Evolutionary conservation across 1,140 invertebrate genomes (phyloP).

Genomic region (Psilanteris sp.): DNA sequence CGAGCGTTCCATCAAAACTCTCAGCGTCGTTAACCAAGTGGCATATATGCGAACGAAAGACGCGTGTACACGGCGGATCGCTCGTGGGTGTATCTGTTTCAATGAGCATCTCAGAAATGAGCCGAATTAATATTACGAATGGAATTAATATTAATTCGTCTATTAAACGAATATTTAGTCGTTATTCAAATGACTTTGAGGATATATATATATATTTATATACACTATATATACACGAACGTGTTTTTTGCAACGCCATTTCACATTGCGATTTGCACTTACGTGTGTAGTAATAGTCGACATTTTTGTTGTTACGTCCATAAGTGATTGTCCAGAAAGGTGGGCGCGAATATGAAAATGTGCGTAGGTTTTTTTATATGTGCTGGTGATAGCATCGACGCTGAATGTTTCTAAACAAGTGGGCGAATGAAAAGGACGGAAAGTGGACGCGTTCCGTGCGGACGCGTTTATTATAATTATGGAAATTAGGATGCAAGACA

Average conservation of each 20-base stretch:
- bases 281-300: slow-evolving; percentile 13
- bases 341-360: slow-evolving; percentile 47
- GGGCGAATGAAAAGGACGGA: slow-evolving; percentile 47
- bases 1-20: slow-evolving; percentile 13
- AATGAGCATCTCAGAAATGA: slow-evolving; percentile 28
- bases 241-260: slow-evolving; percentile 10
- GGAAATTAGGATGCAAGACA: slow-evolving; percentile 3
- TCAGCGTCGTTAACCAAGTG: slow-evolving; percentile 4
- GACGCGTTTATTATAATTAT: slow-evolving; percentile 13
- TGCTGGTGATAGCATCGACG: slow-evolving; percentile 43
- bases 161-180: slow-evolving; percentile 30
- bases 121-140: no score
- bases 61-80: background rate
- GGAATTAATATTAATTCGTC: slow-evolving; percentile 51
- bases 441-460: slow-evolving; percentile 28
- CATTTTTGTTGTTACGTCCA: slow-evolving; percentile 39
- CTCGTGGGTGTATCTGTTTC: slow-evolving; percentile 48
- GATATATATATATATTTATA: no score
- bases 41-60: slow-evolving; percentile 18
- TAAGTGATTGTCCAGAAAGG: slow-evolving; percentile 13
- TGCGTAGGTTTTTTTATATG: slow-evolving; percentile 58
- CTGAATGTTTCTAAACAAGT: slow-evolving; percentile 56
- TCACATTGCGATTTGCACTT: background rate
- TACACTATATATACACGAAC: no score
- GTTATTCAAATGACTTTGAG: slow-evolving; percentile 49